Conservation (phyloP, 2,113 vertebrate genomes). For the Amazona vittata region DNA sequence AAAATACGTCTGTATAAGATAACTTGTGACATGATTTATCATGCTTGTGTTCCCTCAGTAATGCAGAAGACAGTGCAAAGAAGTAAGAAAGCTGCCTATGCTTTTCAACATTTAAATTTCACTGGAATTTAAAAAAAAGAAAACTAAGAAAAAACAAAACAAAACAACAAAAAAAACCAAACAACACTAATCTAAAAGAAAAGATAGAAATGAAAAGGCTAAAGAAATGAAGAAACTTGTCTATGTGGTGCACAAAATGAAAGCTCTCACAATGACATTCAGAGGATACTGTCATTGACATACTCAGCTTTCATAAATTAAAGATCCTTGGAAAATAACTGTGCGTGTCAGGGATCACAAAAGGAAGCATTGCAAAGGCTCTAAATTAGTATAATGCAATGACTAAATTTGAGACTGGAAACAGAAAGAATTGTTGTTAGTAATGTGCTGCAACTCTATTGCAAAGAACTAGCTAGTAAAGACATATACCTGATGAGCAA, state of each 20-base stretch:
- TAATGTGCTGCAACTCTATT: not conserved
- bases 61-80: not conserved
- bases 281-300: not conserved
- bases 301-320: not conserved
- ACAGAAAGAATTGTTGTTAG: not conserved
- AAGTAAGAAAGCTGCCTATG: not conserved
- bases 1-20: not conserved
- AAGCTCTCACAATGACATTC: not conserved
- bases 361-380: not conserved
- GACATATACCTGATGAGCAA: not conserved
- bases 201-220: not conserved
- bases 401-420: not conserved
- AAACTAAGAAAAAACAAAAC: not conserved
- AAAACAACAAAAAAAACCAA: not conserved
- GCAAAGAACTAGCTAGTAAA: not conserved
- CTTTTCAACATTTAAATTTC: not conserved
- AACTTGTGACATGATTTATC: not conserved
- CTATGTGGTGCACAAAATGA: not conserved
- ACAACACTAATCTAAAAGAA: not conserved
- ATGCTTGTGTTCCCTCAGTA: not conserved
- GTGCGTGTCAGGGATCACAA: not conserved
- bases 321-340: conserved; percentile 1
- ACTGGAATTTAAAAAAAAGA: not conserved
- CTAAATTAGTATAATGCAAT: not conserved
- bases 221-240: conserved; percentile 2